Evolutionary conservation across 2,797 vertebrate species (phyloP), one percentile per base, ranked within the genome.

Genomic region (Gymnodraco acuticeps): DNA sequence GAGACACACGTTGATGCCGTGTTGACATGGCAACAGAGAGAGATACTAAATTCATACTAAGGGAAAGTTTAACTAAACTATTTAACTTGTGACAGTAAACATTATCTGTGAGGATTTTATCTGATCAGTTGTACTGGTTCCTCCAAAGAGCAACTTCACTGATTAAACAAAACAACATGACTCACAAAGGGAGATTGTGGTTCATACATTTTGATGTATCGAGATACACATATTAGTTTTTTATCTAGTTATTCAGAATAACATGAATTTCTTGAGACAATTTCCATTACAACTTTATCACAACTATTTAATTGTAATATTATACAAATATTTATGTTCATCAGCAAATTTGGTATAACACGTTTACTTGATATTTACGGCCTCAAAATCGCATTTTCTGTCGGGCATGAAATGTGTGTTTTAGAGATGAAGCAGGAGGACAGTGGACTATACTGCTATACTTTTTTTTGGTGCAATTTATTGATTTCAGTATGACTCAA

Each of bases 1-100:
- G 5, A 58, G 60, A 33, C 67, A 77, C 52, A 64, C 54, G 72
- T 46, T 71, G 78, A 88, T 70, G 77, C 31, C 0, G 46, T 47
- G 64, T 27, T 76, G 58, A 69, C n/a, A 2, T 0, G 12, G 17
- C 45, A 31, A 31, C 38, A 54, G 19, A 69, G 5, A 23, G 0
- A 19, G 15, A 63, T 19, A n/a, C 1, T 1, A 1, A 4, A 75
- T 12, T 47, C 41, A 41, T 9, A 41, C 33, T 38, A 38, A 38
- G 33, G 16, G 15, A 55, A 17, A 31, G 20, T 47, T 15, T 13
- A 15, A 45, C 51, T 17, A 43, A 48, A 73, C 27, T 3, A 27
- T 42, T 17, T 0, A n/a, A n/a, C 0, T 19, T 51, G 9, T 41
- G n/a, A 31, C 7, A 7, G 13, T 43, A 17, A 72, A 54, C 7